Evolutionary conservation across 2,797 vertebrate genomes (phyloP).

Genomic region (Synaphobranchus kaupii): DNA sequence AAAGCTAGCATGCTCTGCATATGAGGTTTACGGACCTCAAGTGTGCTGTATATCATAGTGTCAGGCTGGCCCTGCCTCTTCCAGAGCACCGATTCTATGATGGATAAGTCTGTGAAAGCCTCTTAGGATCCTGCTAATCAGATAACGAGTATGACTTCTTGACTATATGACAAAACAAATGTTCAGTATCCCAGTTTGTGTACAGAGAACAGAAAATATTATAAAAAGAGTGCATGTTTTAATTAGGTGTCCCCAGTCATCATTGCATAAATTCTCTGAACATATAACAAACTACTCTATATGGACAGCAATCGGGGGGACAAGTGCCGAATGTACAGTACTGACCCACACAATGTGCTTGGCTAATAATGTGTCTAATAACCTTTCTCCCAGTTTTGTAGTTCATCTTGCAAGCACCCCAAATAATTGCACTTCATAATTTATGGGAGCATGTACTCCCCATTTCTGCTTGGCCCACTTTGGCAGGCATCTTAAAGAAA

Average conservation of each 20-base stretch:
- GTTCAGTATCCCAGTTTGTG: constrained; percentile 46
- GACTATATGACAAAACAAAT: constrained; percentile 50
- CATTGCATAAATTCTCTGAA: constrained; percentile 78
- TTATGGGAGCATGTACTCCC: background rate
- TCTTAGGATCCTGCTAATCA: constrained; percentile 65
- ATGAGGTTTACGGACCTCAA: constrained; percentile 36
- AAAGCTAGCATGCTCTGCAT: constrained; percentile 50
- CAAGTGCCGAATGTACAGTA: constrained; percentile 64
- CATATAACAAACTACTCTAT: constrained; percentile 75
- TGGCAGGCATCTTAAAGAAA: background rate
- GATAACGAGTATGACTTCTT: constrained; percentile 66
- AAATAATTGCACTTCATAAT: background rate
- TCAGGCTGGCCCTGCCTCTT: constrained; percentile 43
- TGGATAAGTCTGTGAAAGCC: constrained; percentile 66
- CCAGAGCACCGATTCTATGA: constrained; percentile 57
- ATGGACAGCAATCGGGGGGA: constrained; percentile 35
- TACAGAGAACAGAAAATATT: constrained; percentile 41
- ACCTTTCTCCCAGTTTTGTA: background rate
- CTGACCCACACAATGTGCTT: constrained; percentile 63
- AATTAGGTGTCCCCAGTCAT: constrained; percentile 71
- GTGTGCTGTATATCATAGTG: constrained; percentile 56
- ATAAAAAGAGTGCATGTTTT: constrained; percentile 53
- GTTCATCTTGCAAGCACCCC: background rate
- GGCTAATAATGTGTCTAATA: too few relatives aligned
- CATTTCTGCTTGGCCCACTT: background rate